A percentile compares a stretch with the other conserved stretches of the same genome.
These are phyloP conservation scores for Cynopterus sphinx DNA, from an alignment of 2,797 vertebrate species.

Conservation along the genomic window DNA sequence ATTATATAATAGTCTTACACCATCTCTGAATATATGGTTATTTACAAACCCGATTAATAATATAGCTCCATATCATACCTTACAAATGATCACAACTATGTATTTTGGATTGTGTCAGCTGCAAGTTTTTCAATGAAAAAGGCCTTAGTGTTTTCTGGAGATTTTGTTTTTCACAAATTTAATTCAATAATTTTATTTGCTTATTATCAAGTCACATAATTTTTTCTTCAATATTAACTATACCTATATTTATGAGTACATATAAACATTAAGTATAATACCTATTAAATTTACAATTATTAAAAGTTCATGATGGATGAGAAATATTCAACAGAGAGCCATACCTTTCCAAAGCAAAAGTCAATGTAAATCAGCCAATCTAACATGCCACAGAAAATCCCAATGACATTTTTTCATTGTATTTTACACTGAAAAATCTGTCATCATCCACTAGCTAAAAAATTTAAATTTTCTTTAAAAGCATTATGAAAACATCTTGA, in stretches of 20 bases:
- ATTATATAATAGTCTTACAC: not conserved
- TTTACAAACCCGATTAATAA: slow-evolving; percentile 28
- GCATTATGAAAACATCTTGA: slow-evolving; percentile 30
- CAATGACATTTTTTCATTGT: not conserved
- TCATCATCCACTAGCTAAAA: slow-evolving; percentile 42
- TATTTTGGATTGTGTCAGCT: slow-evolving; percentile 16
- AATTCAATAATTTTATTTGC: slow-evolving; percentile 27
- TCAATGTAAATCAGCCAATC: slow-evolving; percentile 16
- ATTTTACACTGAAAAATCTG: slow-evolving; percentile 33
- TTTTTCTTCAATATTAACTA: slow-evolving; percentile 26
- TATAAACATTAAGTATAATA: not conserved
- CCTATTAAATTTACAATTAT: slow-evolving; percentile 18
- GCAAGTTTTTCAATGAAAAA: slow-evolving; percentile 26
- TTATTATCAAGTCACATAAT: not conserved
- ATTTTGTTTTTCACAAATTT: slow-evolving; percentile 45
- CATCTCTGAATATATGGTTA: not conserved
- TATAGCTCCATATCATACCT: not conserved
- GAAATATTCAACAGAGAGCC: slow-evolving; percentile 44
- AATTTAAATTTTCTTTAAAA: slow-evolving; percentile 46
- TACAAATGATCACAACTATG: slow-evolving; percentile 23
- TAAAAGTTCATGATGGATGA: slow-evolving; percentile 27
- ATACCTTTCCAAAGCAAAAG: slow-evolving; percentile 47
- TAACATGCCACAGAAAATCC: not conserved
- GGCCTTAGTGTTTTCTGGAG: slow-evolving; percentile 7
- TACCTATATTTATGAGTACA: not conserved